phyloP scores from a whole-genome alignment of 2,113 vertebrate species.

The Chaenocephalus aceratus region DNA sequence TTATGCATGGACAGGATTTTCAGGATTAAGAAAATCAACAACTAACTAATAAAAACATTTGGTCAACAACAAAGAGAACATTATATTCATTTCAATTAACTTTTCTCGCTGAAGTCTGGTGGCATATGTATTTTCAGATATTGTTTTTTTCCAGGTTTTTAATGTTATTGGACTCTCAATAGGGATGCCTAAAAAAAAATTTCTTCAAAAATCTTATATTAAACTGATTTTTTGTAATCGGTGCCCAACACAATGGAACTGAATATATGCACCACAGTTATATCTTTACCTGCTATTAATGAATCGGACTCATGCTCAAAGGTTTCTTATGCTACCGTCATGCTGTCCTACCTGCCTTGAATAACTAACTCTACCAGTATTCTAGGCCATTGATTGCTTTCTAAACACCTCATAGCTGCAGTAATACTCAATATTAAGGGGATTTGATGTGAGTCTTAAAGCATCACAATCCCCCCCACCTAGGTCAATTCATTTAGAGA shows the following conservation, averaged over 20 bases:
- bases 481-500: slow-evolving; percentile 8
- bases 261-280: too few relatives aligned
- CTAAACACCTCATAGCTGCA: slow-evolving; percentile 32
- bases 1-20: not conserved
- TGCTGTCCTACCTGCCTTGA: not conserved
- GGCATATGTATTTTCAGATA: too few relatives aligned
- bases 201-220: too few relatives aligned
- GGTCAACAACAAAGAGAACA: not conserved
- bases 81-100: not conserved
- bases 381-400: slow-evolving; percentile 20
- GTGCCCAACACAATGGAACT: too few relatives aligned
- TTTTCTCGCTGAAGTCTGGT: not conserved
- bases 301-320: not conserved
- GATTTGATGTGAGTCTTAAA: slow-evolving; percentile 25
- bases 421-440: slow-evolving; percentile 17
- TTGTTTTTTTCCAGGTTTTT: too few relatives aligned
- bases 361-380: slow-evolving; percentile 15
- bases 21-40: not conserved
- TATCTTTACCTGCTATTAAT: not conserved
- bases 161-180: too few relatives aligned
- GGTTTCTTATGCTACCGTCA: not conserved
- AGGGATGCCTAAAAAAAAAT: too few relatives aligned
- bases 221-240: too few relatives aligned
- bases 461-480: not conserved
- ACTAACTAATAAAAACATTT: too few relatives aligned